These are phyloP conservation scores for Galaxias olidus DNA, from an alignment of 2,797 vertebrate genomes.

Conservation along the genomic window DNA sequence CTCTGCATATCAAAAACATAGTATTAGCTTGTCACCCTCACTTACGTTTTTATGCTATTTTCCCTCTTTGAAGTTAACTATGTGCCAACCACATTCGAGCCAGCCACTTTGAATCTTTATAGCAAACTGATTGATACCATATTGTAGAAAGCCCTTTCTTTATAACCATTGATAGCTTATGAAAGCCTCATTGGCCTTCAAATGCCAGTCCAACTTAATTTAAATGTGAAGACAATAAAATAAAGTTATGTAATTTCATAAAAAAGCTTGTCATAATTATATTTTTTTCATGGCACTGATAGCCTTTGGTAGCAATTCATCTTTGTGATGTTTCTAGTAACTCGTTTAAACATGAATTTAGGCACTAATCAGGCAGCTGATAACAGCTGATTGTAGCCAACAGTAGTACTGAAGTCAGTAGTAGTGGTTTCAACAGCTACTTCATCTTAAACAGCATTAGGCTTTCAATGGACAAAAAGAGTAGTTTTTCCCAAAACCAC, in stretches of 20 bases:
- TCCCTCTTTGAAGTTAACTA: not conserved
- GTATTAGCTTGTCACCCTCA: constrained; percentile 1
- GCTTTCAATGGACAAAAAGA: too few relatives aligned
- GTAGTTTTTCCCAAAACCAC: too few relatives aligned
- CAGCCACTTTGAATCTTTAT: constrained; percentile 20
- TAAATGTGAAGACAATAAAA: not conserved
- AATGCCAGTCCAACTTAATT: not conserved
- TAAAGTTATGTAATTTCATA: not conserved
- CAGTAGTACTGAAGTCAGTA: not conserved
- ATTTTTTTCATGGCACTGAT: not conserved
- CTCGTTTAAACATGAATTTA: not conserved
- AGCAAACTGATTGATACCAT: constrained; percentile 43
- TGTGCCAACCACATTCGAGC: constrained; percentile 13
- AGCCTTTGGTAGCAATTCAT: not conserved
- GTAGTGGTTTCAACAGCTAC: not conserved
- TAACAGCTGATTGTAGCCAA: not conserved
- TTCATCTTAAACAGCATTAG: not conserved
- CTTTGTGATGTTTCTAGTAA: not conserved
- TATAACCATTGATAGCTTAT: constrained; percentile 19
- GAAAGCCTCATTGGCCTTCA: constrained; percentile 26
- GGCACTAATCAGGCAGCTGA: not conserved
- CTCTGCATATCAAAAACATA: constrained; percentile 3
- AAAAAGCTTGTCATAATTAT: not conserved
- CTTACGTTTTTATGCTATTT: constrained; percentile 1
- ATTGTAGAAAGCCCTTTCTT: constrained; percentile 23